These are phyloP conservation scores for Cyclura pinguis DNA, from an alignment of 2,797 vertebrate species.

Conservation along the genomic window DNA sequence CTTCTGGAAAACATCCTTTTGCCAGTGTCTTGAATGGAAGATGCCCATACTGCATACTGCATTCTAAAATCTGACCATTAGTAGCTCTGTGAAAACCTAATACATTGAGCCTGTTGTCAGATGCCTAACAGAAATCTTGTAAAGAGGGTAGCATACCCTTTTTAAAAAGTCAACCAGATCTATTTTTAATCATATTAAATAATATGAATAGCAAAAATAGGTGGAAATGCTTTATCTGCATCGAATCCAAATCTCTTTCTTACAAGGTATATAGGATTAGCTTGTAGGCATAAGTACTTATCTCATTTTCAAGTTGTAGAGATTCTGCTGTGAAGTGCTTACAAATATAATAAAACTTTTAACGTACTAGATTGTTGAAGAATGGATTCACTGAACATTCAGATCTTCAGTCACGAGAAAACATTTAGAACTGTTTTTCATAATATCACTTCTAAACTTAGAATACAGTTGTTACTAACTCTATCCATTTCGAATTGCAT, in stretches of 20 bases:
- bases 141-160: background rate
- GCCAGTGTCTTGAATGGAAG: background rate
- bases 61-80: constrained; percentile 7
- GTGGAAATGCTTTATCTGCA: constrained; percentile 18
- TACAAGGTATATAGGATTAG: constrained; percentile 33
- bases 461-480: background rate
- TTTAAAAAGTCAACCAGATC: background rate
- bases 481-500: background rate
- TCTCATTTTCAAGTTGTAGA: background rate
- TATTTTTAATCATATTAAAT: background rate
- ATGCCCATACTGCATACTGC: background rate
- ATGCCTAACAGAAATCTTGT: background rate
- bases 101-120: background rate
- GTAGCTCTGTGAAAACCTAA: background rate
- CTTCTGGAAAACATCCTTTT: background rate
- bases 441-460: constrained; percentile 10
- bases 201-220: background rate
- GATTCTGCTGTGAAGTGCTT: constrained; percentile 25
- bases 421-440: background rate
- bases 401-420: background rate
- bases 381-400: constrained; percentile 17
- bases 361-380: background rate
- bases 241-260: constrained; percentile 12
- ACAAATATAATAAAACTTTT: constrained; percentile 11
- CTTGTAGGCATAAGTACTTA: constrained; percentile 35